Evolutionary conservation across 2,888 invertebrate genomes (phyloP).

Genomic region (Ophion slaviceki): DNA sequence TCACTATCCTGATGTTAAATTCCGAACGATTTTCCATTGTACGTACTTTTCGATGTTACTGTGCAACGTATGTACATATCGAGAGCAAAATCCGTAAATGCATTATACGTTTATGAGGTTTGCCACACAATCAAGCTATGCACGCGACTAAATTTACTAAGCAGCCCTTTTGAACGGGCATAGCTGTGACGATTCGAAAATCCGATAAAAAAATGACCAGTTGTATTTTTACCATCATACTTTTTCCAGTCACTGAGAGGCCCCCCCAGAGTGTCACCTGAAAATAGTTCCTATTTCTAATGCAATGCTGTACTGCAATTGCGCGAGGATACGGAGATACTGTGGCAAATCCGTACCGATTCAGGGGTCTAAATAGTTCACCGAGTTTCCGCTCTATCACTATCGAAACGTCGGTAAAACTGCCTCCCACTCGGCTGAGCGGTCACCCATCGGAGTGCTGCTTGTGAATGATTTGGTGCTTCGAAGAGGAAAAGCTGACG

Average conservation of each 20-base stretch:
- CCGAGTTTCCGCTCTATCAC: no score
- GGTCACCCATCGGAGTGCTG: not conserved
- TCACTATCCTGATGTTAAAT: conserved; percentile 8
- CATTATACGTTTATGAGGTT: conserved; percentile 23
- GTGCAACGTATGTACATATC: conserved; percentile 12
- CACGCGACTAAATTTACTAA: not conserved
- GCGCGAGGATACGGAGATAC: no score
- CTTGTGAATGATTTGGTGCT: not conserved
- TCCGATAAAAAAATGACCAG: not conserved
- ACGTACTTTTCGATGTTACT: conserved; percentile 5
- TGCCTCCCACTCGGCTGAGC: no score
- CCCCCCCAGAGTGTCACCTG: no score
- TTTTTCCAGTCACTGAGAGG: no score
- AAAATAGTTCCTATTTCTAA: no score
- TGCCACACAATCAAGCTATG: conserved; percentile 2
- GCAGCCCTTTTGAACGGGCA: not conserved
- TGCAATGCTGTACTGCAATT: no score
- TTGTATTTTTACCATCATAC: no score
- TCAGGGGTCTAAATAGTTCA: no score
- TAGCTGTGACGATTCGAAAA: not conserved
- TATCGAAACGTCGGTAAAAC: no score
- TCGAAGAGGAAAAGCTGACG: not conserved
- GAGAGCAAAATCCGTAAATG: conserved; percentile 35
- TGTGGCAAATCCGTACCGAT: no score
- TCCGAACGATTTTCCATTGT: conserved; percentile 6